phyloP scores from a whole-genome alignment of 2,113 vertebrate species.

The Cariama cristata region DNA sequence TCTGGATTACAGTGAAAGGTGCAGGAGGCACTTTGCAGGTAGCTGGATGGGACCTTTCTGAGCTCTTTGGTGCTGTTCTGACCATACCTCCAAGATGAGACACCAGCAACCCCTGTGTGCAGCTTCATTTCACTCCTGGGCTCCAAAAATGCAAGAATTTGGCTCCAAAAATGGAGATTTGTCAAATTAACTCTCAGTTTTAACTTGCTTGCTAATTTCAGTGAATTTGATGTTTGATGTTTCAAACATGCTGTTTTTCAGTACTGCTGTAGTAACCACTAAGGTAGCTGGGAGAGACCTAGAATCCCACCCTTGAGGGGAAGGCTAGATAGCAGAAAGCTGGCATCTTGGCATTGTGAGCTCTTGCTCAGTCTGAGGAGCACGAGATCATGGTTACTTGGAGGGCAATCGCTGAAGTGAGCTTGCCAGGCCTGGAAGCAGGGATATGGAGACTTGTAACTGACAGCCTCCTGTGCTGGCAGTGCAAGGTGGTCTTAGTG shows the following conservation, averaged over 20 bases:
- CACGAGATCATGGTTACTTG: rapidly evolving
- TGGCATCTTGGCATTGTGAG: background rate
- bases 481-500: rapidly evolving
- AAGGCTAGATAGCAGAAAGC: background rate
- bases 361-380: rapidly evolving
- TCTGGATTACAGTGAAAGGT: background rate
- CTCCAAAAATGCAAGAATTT: background rate
- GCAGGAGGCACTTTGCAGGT: background rate
- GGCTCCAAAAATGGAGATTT: background rate
- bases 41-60: background rate
- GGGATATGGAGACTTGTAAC: background rate
- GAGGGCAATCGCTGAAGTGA: rapidly evolving
- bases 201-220: background rate
- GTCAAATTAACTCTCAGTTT: background rate
- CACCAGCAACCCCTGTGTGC: rapidly evolving
- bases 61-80: background rate
- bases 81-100: rapidly evolving
- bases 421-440: background rate
- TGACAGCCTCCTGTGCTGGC: background rate
- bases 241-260: background rate
- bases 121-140: background rate
- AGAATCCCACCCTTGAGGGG: background rate
- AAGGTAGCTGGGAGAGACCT: background rate
- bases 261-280: rapidly evolving
- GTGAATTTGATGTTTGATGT: background rate